Base-by-base conservation (phyloP, 2,113 vertebrate species). In the Hoplias malabaricus region DNA sequence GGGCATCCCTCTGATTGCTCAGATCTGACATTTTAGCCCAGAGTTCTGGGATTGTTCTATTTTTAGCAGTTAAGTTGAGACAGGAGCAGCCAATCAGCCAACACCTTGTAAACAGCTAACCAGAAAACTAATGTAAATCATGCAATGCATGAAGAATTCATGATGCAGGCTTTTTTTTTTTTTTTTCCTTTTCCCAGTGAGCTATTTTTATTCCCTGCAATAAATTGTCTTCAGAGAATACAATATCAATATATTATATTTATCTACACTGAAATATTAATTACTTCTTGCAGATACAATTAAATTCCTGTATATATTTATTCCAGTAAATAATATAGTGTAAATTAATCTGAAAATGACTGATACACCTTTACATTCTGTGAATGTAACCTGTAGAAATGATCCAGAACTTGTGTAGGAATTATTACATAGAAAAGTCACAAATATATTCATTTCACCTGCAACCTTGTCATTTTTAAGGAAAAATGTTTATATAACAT, bases 11-110 rank as follows among this genome's bases (percentile, higher is more conserved):
- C 40, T 42, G 40, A 42, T 42, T n/a, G n/a, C 40, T 42, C 8
- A 42, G 40, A 42, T 42, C 40, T n/a, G n/a, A n/a, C n/a, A n/a
- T n/a, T n/a, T n/a, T n/a, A 42, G 43, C 19, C 43, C 19, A 16
- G 19, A 16, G 14, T 16, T n/a, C 43, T 46, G 6, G 43, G 11
- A 46, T 42, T 16, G 2, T 46, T 14, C 13, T 19, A 46, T 16
- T 46, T 46, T 16, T 5, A 46, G 43, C 13, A 46, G 43, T 13
- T 46, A 19, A 46, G 43, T 2, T 46, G 13, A 46, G 43, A 46
- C 10, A 25, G 23, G 2, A 38, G 70, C 42, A 43, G 38, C 62
- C 62, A 66, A 78, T 65, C 65, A 48, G 59, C 48, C 48, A 16
- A 3, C 2, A 2, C 43, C 3, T 19, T 46, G 13, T 46, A 19